Base-by-base conservation (phyloP, 2,888 invertebrate genomes). In the Epinotia bilunana region DNA sequence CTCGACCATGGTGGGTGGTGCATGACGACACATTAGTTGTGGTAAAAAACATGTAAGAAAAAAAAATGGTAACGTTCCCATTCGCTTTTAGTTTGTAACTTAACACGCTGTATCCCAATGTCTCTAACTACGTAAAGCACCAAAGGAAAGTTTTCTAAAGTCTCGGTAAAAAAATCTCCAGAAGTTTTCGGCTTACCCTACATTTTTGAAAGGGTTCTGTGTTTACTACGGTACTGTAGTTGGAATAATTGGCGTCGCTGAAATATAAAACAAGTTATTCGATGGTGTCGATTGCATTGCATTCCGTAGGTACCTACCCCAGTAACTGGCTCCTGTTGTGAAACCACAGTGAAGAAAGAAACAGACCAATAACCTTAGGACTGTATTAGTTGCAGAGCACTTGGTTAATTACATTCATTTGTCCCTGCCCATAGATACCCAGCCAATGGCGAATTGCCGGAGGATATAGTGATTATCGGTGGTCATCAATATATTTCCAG, bases 171-270 rank as follows among this genome's bases (percentile, higher is more conserved):
- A 74, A 74, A 71, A 68, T 55, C 70, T 53, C 58, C n/a, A 16
- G 53, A 74, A 74, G 60, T 74, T 71, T 73, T 68, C 68, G 61
- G 60, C 53, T 74, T 60, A 43, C 64, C 64, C 65, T 60, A 55
- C 9, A 74, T 65, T 74, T 71, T 71, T 43, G 18, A 70, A 74
- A 58, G 74, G 69, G 74, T 74, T 74, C 43, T 53, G 7, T 73
- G 53, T 64, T 74, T 74, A 70, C 49, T 71, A 39, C 57, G 11
- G 20, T 55, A 28, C 20, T 53, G 67, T 49, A 46, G 28, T 55
- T 20, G 23, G 39, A 62, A 53, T 65, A 53, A 65, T 65, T 65
- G 23, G 5, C 49, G n/a, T 18, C 12, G 18, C 53, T 49, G n/a
- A 65, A 65, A 33, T 33, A 33, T 33, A 53, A 53, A 53, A 6